A percentile compares a stretch with the other conserved stretches of the same genome.
These are phyloP conservation scores for Ictalurus punctatus DNA, from an alignment of 2,113 vertebrate species.

Conservation along the genomic window DNA sequence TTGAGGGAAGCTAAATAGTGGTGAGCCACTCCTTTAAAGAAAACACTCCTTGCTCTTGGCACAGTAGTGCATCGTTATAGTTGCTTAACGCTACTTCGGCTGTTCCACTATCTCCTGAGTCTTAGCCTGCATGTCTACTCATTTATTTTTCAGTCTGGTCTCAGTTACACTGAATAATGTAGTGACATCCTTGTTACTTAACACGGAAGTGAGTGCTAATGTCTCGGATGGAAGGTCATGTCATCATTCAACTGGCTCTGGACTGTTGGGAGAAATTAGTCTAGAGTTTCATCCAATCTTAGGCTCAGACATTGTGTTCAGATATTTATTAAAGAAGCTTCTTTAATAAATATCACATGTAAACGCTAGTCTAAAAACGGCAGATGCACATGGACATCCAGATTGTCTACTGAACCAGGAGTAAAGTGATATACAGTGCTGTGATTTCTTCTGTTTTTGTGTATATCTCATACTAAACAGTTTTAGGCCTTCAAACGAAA, in stretches of 20 bases:
- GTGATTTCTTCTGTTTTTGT: too few species aligned
- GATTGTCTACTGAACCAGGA: background rate
- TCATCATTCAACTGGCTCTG: background rate
- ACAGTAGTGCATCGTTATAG: constrained; percentile 51
- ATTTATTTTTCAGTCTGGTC: constrained; percentile 66
- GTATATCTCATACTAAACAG: too few species aligned
- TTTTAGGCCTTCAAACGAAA: too few species aligned
- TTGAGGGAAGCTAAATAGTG: constrained; percentile 43
- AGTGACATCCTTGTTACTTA: constrained; percentile 56
- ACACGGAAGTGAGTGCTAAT: constrained; percentile 41
- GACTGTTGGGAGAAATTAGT: constrained; percentile 29
- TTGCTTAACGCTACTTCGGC: constrained; percentile 58
- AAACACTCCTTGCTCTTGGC: constrained; percentile 60
- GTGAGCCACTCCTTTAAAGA: constrained; percentile 56
- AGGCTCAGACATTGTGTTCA: background rate
- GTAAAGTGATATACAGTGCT: background rate
- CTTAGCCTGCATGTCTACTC: constrained; percentile 61
- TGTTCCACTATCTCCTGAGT: constrained; percentile 67
- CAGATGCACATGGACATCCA: background rate
- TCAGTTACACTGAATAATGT: constrained; percentile 64
- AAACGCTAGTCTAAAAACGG: background rate
- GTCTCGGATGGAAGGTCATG: constrained; percentile 2
- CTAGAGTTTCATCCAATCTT: background rate
- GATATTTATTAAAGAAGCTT: background rate
- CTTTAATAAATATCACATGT: background rate